Evolutionary conservation across 2,888 invertebrate species (phyloP).

Genomic region (Labia minor): DNA sequence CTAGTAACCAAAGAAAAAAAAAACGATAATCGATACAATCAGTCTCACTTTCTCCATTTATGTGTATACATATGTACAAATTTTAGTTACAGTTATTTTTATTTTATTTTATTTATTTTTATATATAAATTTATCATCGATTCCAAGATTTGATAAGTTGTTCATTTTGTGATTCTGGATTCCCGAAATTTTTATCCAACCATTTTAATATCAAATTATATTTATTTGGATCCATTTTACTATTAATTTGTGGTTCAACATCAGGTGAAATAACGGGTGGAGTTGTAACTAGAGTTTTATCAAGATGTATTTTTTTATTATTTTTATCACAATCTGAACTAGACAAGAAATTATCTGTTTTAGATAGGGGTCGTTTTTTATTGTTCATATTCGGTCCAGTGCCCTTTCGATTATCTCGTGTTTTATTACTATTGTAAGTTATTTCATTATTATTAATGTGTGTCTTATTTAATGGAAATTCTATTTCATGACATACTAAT

Average conservation of each 20-base stretch:
- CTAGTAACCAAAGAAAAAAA: background rate
- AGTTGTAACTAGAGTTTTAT: background rate
- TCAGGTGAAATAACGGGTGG: background rate
- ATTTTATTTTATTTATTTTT: too few species aligned
- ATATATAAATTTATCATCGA: background rate
- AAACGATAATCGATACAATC: background rate
- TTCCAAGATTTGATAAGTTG: background rate
- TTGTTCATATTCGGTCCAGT: too few species aligned
- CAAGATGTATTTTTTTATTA: background rate
- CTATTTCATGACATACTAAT: background rate
- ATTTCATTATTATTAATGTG: background rate
- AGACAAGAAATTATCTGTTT: too few species aligned
- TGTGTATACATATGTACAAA: too few species aligned
- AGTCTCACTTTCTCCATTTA: background rate
- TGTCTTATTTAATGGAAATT: background rate
- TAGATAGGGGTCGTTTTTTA: too few species aligned
- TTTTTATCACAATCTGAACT: background rate
- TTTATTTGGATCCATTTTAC: background rate
- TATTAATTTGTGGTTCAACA: background rate
- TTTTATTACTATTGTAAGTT: too few species aligned
- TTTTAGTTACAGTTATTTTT: too few species aligned
- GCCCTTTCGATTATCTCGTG: too few species aligned
- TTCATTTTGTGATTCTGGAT: background rate
- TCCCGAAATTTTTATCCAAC: background rate
- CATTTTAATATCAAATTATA: slow-evolving; percentile 1